These are phyloP conservation scores for Tryphoninae sp. DNA, from an alignment of 2,888 invertebrate species.

Conservation along the genomic window DNA sequence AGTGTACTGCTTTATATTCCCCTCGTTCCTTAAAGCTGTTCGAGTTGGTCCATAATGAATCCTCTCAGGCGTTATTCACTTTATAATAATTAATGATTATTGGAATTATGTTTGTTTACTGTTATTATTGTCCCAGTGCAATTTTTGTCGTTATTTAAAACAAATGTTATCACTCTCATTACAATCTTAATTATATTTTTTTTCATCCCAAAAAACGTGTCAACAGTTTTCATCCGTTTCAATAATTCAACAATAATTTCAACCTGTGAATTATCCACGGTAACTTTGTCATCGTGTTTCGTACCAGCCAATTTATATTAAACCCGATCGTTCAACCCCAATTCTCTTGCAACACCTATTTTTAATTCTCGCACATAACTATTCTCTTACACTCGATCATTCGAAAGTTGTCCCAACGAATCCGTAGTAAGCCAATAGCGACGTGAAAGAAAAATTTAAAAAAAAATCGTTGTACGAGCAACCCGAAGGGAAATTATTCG, in stretches of 20 bases:
- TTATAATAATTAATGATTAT: background rate
- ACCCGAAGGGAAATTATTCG: slow-evolving; percentile 28
- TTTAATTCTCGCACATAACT: slow-evolving; percentile 1
- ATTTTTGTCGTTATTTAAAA: background rate
- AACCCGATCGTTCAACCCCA: slow-evolving; percentile 9
- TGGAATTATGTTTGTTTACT: background rate
- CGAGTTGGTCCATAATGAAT: background rate
- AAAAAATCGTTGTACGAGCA: background rate
- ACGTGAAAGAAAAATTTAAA: background rate
- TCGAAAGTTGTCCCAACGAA: slow-evolving; percentile 34
- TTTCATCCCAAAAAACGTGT: background rate
- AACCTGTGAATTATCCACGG: background rate
- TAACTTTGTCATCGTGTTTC: background rate
- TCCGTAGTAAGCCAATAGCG: background rate
- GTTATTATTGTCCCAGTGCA: background rate
- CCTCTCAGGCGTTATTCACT: background rate
- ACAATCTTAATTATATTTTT: background rate
- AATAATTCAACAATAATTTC: background rate
- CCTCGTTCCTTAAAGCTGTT: background rate
- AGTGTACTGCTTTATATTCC: background rate
- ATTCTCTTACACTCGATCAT: slow-evolving; percentile 10
- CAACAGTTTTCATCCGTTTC: background rate
- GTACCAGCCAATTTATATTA: background rate
- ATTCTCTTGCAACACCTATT: slow-evolving; percentile 3
- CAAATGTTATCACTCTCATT: background rate